A percentile compares a stretch with the other conserved stretches of the same genome.
These are phyloP conservation scores for Lycopodina hypogea DNA, from an alignment of 37 sponge, comb jelly and placozoan species.

Conservation along the genomic window DNA sequence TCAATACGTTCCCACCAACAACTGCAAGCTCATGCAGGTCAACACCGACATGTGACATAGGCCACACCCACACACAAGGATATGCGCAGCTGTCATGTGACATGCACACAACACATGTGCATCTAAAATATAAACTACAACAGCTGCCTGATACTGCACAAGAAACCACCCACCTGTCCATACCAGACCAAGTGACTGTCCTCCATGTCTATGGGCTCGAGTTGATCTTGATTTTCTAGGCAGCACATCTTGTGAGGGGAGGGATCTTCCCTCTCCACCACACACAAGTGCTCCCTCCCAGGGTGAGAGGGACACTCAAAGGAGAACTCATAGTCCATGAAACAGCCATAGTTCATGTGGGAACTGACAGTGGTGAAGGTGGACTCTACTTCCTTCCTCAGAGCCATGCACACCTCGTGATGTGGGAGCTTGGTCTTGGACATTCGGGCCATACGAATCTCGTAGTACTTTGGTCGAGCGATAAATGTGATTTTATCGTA, in stretches of 20 bases:
- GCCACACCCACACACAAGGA: no score
- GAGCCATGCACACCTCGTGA: not conserved
- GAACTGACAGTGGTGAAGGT: not conserved
- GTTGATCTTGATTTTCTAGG: not conserved
- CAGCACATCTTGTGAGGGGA: not conserved
- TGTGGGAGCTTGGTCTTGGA: not conserved
- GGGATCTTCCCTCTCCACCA: not conserved
- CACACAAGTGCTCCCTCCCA: slow-evolving; percentile 4
- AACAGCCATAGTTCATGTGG: not conserved
- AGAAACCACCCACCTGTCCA: not conserved
- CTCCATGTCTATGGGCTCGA: not conserved
- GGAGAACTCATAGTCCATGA: not conserved
- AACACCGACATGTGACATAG: no score
- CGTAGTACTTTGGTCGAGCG: not conserved
- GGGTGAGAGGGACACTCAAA: slow-evolving; percentile 13
- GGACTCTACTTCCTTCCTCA: not conserved
- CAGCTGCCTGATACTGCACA: no score
- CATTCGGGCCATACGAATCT: not conserved
- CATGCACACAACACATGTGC: no score
- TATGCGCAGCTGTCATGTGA: no score
- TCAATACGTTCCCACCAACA: no score
- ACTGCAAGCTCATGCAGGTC: no score
- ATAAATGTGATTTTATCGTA: not conserved
- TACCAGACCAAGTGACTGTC: not conserved
- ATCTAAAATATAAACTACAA: no score